Evolutionary conservation across 2,797 vertebrate species (phyloP).

Genomic region (Pangasius larnaudii): DNA sequence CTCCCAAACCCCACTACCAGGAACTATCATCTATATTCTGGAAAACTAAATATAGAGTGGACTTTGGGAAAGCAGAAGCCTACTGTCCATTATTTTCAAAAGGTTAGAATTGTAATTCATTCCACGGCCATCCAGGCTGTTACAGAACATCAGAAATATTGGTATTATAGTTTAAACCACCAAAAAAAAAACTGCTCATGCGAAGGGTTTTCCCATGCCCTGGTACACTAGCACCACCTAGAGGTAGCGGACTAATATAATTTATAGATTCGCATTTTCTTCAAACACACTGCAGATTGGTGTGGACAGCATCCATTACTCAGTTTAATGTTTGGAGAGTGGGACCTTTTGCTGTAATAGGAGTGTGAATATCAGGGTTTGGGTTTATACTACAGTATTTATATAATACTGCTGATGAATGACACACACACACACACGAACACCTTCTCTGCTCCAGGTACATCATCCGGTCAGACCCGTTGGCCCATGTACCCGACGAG

Average conservation of each 20-base stretch:
- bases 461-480: conserved; percentile 92
- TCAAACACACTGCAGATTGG: background rate
- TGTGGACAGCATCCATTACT: background rate
- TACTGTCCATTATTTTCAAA: background rate
- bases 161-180: background rate
- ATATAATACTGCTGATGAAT: background rate
- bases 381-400: background rate
- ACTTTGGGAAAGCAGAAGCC: background rate
- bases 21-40: background rate
- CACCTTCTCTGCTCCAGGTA: conserved; percentile 77
- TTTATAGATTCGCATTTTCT: background rate
- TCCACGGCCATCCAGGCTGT: background rate
- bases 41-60: background rate
- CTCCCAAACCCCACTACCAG: background rate
- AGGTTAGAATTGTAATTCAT: background rate
- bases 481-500: conserved; percentile 90
- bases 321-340: background rate
- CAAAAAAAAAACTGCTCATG: background rate
- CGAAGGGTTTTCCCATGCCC: background rate
- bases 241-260: background rate
- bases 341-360: background rate
- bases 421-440: conserved; percentile 1
- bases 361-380: background rate
- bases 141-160: background rate
- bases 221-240: background rate